Percentiles rank a stretch among this genome's conserved stretches.
Evolutionary conservation across 2,797 vertebrate species (phyloP).

Genomic region (Coracias cyanogaster): DNA sequence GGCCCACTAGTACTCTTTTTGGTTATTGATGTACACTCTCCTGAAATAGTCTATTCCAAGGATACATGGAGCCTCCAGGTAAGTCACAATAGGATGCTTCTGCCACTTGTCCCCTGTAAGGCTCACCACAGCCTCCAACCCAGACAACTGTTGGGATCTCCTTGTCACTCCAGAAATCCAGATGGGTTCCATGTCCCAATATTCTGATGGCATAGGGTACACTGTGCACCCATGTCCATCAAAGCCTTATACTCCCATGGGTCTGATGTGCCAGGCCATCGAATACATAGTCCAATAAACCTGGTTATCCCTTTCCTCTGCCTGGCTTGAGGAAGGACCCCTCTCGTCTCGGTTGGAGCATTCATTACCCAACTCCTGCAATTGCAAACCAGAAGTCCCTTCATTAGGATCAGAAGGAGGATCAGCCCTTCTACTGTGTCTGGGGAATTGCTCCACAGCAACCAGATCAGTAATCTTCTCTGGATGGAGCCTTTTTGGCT

Average conservation of each 20-base stretch:
- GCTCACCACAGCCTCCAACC: neutral
- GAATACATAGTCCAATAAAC: neutral
- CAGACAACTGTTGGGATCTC: neutral
- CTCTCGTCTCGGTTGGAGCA: neutral
- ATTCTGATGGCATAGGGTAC: neutral
- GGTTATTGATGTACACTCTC: neutral
- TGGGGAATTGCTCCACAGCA: neutral
- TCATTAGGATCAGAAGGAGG: neutral
- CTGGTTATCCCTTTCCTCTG: neutral
- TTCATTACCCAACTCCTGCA: neutral
- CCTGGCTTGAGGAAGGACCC: neutral
- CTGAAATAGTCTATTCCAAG: neutral
- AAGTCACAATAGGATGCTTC: neutral
- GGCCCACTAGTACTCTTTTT: neutral
- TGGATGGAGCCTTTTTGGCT: neutral
- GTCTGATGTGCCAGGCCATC: neutral
- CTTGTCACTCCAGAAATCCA: neutral
- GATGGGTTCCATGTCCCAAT: neutral
- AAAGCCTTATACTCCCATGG: neutral
- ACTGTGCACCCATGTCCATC: neutral
- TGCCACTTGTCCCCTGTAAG: neutral
- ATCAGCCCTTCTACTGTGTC: neutral
- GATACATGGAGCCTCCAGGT: neutral
- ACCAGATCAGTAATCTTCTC: neutral
- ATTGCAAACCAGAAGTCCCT: neutral